A percentile compares a stretch with the other conserved stretches of the same genome.
These are phyloP conservation scores for Chamaedrilus cognettii DNA, from an alignment of 2,888 invertebrate genomes.

Conservation along the genomic window DNA sequence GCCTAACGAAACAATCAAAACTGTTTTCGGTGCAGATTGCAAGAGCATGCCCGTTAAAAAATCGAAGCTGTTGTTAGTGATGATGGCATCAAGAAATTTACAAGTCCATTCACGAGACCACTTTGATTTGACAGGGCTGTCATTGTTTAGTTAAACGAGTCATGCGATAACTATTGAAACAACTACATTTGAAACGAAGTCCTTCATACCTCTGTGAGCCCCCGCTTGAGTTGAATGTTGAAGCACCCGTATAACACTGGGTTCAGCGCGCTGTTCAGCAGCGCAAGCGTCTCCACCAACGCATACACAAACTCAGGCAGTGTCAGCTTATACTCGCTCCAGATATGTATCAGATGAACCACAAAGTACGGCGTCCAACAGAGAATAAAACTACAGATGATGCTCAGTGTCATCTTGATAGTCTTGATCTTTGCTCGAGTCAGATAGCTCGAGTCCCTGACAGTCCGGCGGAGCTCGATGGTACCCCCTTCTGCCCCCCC, in stretches of 20 bases:
- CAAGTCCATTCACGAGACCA: no score
- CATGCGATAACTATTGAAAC: no score
- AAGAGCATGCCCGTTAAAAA: no score
- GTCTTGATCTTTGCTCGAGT: constrained; percentile 61
- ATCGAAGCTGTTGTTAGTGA: no score
- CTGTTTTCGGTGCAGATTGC: no score
- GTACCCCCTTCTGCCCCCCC: background rate
- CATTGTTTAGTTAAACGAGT: no score
- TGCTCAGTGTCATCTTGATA: constrained; percentile 60
- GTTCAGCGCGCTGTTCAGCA: constrained; percentile 59
- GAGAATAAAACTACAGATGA: constrained; percentile 59
- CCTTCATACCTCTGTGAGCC: constrained; percentile 51
- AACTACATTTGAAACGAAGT: no score
- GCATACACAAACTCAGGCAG: constrained; percentile 55
- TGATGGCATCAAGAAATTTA: no score
- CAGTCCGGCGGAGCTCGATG: constrained; percentile 37
- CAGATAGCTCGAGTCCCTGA: constrained; percentile 52
- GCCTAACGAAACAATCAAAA: no score
- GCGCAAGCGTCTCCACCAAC: constrained; percentile 56
- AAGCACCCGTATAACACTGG: constrained; percentile 61
- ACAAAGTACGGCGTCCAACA: constrained; percentile 62
- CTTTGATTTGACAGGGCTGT: no score
- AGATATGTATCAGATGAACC: constrained; percentile 59
- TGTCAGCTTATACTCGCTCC: constrained; percentile 55
- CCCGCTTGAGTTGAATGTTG: constrained; percentile 51